Evolutionary conservation across 2,797 vertebrate genomes (phyloP), one percentile per base, ranked within the genome.

Genomic region (Malacoraja senta): DNA sequence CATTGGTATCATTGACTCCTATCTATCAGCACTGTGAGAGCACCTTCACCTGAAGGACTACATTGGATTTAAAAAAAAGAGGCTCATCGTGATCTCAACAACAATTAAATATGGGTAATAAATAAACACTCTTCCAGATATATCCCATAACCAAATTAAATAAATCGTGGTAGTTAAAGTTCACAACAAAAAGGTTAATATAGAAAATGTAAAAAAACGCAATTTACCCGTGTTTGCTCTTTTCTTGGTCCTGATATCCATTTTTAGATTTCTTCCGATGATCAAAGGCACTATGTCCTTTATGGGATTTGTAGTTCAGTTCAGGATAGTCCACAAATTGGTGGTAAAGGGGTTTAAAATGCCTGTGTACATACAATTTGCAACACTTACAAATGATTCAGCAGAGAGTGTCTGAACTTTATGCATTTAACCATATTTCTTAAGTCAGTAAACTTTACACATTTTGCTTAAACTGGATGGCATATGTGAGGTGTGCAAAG

Each of bases 271-370:
- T 96, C 94, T 90, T 95, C 26, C 76, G 94, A 53, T 95, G 94
- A 93, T 98, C 97, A 94, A 98, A 98, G 0, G 98, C 97, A 95
- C 98, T 98, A 93, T 94, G 96, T 53, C 94, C 95, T 91, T 96
- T 97, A 93, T 95, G 95, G 93, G 95, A 93, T 44, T 94, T 94
- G 95, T 97, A 97, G 94, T 95, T 97, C 93, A 98, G 94, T 84
- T 95, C 93, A 2, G 98, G 97, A 95, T 98, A 97, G 93, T 93
- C 96, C 95, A 97, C 96, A 78, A 97, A 97, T 95, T 98, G 98
- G 94, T 96, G 94, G 90, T 97, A 95, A 94, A 98, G 95, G 71
- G 98, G 98, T 93, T 95, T 97, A 95, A 97, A 98, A 93, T 96
- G 97, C 96, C 98, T 98, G 95, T 93, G 96, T 94, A 93, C 90